phyloP scores from a whole-genome alignment of 1,140 invertebrate species.

The Plectus sambesii region DNA sequence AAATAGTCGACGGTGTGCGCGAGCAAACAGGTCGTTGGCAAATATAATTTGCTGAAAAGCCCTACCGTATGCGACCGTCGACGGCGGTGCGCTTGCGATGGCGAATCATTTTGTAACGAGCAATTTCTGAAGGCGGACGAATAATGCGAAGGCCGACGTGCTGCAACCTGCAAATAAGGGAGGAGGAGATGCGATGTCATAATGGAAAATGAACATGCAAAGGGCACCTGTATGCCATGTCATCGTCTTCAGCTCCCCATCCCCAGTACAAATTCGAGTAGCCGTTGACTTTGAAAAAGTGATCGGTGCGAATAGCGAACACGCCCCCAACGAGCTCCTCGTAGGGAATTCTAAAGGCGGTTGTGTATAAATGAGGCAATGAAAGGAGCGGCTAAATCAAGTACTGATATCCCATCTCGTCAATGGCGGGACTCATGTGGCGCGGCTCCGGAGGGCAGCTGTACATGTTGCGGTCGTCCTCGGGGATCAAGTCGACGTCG shows the following conservation, averaged over 20 bases:
- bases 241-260: conserved; percentile 73
- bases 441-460: conserved; percentile 59
- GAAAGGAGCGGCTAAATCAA: not conserved
- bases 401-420: conserved; percentile 11
- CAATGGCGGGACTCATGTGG: conserved; percentile 6
- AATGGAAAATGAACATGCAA: not conserved
- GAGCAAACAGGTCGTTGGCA: too few species aligned
- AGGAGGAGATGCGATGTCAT: too few species aligned
- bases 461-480: conserved; percentile 82
- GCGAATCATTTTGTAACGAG: too few species aligned
- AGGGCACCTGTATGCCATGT: conserved; percentile 64
- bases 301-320: conserved; percentile 66
- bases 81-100: too few species aligned
- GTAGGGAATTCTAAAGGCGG: conserved; percentile 37
- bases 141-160: too few species aligned
- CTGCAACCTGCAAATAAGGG: too few species aligned
- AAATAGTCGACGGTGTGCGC: too few species aligned
- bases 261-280: conserved; percentile 76
- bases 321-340: conserved; percentile 59
- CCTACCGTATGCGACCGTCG: too few species aligned
- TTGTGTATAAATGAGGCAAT: conserved; percentile 34
- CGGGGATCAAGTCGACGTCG: conserved; percentile 82
- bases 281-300: conserved; percentile 68
- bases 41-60: too few species aligned
- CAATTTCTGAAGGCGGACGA: too few species aligned